These are phyloP conservation scores for Agrilus mali DNA, from an alignment of 2,888 invertebrate species.

Conservation along the genomic window DNA sequence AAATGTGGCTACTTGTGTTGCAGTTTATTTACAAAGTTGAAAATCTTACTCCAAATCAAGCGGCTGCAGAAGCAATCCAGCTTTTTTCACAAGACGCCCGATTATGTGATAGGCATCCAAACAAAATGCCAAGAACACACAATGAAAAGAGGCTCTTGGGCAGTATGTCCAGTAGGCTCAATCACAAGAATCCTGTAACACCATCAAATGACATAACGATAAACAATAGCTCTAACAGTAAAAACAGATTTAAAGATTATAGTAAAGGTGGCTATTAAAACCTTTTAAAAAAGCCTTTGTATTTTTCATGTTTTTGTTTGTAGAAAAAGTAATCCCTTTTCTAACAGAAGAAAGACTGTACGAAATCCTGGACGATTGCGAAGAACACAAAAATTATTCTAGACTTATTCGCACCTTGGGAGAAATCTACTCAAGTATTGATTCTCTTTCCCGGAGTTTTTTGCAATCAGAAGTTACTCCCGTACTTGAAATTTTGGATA, in stretches of 20 bases:
- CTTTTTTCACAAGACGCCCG: slow-evolving; percentile 74
- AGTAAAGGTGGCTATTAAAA: slow-evolving; percentile 6
- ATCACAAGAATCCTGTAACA: slow-evolving; percentile 7
- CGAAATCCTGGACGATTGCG: slow-evolving; percentile 63
- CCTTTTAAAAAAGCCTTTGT: not conserved
- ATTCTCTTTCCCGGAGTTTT: slow-evolving; percentile 64
- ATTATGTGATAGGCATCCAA: slow-evolving; percentile 64
- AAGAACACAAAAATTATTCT: slow-evolving; percentile 53
- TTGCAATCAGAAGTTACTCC: slow-evolving; percentile 36
- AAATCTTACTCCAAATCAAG: slow-evolving; percentile 73
- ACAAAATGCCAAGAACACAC: slow-evolving; percentile 57
- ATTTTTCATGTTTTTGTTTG: slow-evolving; percentile 3
- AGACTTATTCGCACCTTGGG: slow-evolving; percentile 63
- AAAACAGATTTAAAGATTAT: slow-evolving; percentile 10
- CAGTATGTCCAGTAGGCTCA: slow-evolving; percentile 8
- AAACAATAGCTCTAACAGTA: slow-evolving; percentile 20
- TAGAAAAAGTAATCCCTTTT: slow-evolving; percentile 33
- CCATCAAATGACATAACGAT: slow-evolving; percentile 23
- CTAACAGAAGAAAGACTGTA: slow-evolving; percentile 66
- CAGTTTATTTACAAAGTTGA: slow-evolving; percentile 39
- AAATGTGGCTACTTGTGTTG: not conserved
- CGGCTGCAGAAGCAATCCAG: slow-evolving; percentile 79
- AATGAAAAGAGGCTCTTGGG: slow-evolving; percentile 13
- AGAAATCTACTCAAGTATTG: slow-evolving; percentile 59
- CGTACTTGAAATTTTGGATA: slow-evolving; percentile 39